Evolutionary conservation across 2,113 vertebrate species (phyloP).

Genomic region (Nestor notabilis): DNA sequence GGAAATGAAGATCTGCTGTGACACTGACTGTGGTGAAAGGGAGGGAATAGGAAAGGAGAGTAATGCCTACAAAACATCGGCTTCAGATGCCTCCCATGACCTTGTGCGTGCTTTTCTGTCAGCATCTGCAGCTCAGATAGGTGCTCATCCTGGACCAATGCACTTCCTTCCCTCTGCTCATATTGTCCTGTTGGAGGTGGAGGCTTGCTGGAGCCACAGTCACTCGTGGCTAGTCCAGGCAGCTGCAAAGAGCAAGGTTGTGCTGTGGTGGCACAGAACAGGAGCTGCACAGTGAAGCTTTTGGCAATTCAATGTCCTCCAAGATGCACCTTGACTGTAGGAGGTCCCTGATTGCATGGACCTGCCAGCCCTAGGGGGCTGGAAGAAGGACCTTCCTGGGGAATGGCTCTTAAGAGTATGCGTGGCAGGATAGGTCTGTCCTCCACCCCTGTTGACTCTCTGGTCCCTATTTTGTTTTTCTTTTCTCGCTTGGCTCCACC

Average conservation of each 20-base stretch:
- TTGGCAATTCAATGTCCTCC: neutral
- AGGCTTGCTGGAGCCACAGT: neutral
- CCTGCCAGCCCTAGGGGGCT: neutral
- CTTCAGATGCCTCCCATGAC: neutral
- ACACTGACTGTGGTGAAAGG: constrained; percentile 42
- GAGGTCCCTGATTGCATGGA: neutral
- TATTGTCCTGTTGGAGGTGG: neutral
- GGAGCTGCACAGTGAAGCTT: neutral
- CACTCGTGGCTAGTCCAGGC: neutral
- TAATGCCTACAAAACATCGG: neutral
- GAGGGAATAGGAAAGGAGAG: constrained; percentile 8
- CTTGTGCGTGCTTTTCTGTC: neutral
- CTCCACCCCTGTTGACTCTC: neutral
- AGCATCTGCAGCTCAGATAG: neutral
- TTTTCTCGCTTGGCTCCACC: neutral
- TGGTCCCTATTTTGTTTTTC: neutral
- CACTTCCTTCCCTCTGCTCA: neutral
- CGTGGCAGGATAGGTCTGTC: neutral
- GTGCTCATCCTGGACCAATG: neutral
- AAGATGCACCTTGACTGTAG: neutral
- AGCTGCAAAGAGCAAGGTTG: neutral
- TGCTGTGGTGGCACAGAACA: neutral
- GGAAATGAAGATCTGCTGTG: constrained; percentile 14
- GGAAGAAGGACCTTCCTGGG: neutral
- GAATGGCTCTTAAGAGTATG: neutral